Base-by-base conservation (phyloP, 2,888 invertebrate genomes). In the Entomobrya multifasciata region DNA sequence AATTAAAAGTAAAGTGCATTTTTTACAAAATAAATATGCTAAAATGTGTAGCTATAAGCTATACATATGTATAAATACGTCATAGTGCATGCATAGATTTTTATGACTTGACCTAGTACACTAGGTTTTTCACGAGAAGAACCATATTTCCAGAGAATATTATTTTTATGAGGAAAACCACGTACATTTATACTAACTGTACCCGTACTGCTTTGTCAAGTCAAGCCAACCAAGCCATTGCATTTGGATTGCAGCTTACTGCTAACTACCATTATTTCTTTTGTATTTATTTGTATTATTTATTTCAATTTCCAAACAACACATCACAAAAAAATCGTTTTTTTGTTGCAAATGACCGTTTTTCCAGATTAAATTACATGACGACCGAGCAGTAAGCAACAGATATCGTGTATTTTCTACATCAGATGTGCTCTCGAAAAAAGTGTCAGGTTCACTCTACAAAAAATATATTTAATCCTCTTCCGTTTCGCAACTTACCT, bases 351-450 rank as follows among this genome's bases (percentile, higher is more conserved):
- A 47, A 78, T 79, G 79, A 65, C 79, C 79, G 30, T 65, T 65
- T 78, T 17, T 17, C 36, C n/a, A 65, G 44, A 79, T 79, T 65
- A 65, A 79, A 65, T 79, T 79, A 65, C 79, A 49, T 20, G 13
- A 13, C 5, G 8, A 49, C 8, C 15, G 49, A 49, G 13, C 36
- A 36, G 8, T 6, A 4, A 60, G 60, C 0, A 27, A 2, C 8
- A 60, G 15, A 60, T 17, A 17, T 5, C 2, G 55, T 5, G 10
- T 15, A 55, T n/a, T 17, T 55, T 55, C 20, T 55, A n/a, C n/a
- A n/a, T 55, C 20, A 6, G 55, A 22, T 60, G 25, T 57, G 11
- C 22, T n/a, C 10, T n/a, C 44, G 0, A 55, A 49, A 52, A 52
- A 36, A 74, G 74, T 74, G 74, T 74, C 74, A 74, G 74, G 74